Evolutionary conservation across 2,113 vertebrate genomes (phyloP), one percentile per base, ranked within the genome.

Genomic region (Petaurus breviceps): DNA sequence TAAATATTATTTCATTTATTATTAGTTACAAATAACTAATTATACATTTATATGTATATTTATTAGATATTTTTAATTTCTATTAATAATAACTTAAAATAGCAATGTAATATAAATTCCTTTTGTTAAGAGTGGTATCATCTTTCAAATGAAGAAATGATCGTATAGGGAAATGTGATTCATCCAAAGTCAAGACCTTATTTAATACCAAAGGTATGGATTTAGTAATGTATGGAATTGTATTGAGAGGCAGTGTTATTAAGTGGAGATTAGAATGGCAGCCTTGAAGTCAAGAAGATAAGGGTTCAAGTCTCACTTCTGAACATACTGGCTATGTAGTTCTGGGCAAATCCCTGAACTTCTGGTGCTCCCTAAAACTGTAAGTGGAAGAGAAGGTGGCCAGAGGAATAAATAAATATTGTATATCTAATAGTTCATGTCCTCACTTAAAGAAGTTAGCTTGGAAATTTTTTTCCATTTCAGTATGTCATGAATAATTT

Each of bases 31-130:
- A 37, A 61, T 61, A 61, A 31, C 31, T 61, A 37, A 5, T 68
- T 68, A 37, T 68, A n/a, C 31, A n/a, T 96, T 92, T 95, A 51
- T 92, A 95, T 49, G 51, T 37, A 46, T 23, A n/a, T 68, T 93
- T 28, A 10, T 31, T n/a, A 68, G n/a, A n/a, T 68, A 84, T 23
- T 95, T 57, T 31, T 89, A 91, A 89, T 91, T 68, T 68, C 14
- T 51, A 52, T 84, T 51, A 77, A 28, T 93, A 90, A 55, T 51
- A 90, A 37, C 50, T 7, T 52, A 57, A 94, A 91, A 91, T 22
- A 89, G 1, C 28, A 46, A 47, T 26, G 11, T 57, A 46, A n/a
- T 90, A 25, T n/a, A 23, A 68, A 43, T 24, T 90, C 8, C 0
- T 94, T 91, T 94, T 92, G 23, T 92, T 90, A 61, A 61, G 37